Percentiles rank a stretch among this genome's conserved stretches.
These are phyloP conservation scores for Epicauta chinensis DNA, from an alignment of 1,140 invertebrate genomes.

Conservation along the genomic window DNA sequence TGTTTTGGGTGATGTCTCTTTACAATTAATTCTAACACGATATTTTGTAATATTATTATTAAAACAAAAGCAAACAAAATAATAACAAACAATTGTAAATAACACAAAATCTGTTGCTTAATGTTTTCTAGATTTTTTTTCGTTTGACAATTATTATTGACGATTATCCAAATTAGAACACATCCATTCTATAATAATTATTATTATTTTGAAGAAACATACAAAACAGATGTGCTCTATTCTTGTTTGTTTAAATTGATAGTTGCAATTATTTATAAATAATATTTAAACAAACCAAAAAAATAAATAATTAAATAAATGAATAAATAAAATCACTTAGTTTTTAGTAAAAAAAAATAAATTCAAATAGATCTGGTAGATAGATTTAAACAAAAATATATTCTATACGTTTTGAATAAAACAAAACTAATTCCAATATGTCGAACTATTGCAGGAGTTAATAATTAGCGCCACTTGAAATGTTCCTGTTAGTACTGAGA, in stretches of 20 bases:
- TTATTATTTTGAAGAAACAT: not conserved
- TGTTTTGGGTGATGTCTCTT: slow-evolving; percentile 26
- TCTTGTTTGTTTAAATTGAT: slow-evolving; percentile 2
- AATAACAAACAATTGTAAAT: slow-evolving; percentile 21
- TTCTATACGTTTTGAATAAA: slow-evolving; percentile 25
- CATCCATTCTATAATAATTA: not conserved
- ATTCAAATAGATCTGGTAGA: slow-evolving; percentile 30
- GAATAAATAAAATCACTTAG: slow-evolving; percentile 23
- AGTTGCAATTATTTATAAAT: not conserved
- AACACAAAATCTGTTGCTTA: slow-evolving; percentile 26
- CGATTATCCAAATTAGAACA: not conserved
- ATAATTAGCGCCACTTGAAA: slow-evolving; percentile 26
- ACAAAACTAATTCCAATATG: slow-evolving; percentile 26
- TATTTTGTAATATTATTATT: slow-evolving; percentile 25
- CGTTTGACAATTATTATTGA: not conserved
- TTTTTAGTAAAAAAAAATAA: slow-evolving; percentile 26
- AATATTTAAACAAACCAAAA: slow-evolving; percentile 6
- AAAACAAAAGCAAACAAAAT: too few species aligned
- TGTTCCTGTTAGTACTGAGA: slow-evolving; percentile 28
- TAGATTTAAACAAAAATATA: slow-evolving; percentile 21
- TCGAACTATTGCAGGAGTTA: slow-evolving; percentile 31
- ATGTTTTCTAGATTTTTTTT: slow-evolving; percentile 13
- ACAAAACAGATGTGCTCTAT: slow-evolving; percentile 5
- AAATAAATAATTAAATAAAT: too few species aligned
- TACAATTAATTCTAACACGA: slow-evolving; percentile 26